Base-by-base conservation (phyloP, 2,113 vertebrate species). In the Dicaeum eximium region DNA sequence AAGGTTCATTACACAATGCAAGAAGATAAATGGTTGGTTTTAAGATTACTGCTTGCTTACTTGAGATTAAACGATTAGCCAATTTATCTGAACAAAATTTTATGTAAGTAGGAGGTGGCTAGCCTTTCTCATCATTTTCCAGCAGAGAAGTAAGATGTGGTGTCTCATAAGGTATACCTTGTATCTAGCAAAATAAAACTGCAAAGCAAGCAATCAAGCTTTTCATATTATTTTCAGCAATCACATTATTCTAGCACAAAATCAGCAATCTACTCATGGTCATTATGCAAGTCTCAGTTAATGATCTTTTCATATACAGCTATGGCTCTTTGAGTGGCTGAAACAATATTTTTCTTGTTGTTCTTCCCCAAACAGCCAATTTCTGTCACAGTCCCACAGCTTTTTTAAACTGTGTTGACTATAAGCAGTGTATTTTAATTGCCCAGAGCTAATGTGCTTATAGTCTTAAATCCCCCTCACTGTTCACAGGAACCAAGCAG, bases 371-470 rank as follows among this genome's bases (percentile, higher is more conserved):
- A 15, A 70, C 8, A 91, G 28, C 35, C 0, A 2, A 51, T 35
- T 89, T 31, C 30, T 85, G 87, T 60, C 74, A 84, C 44, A 86
- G 56, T 3, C 8, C 15, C 37, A 74, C 10, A 1, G 6, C 15
- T 66, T 88, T 90, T 86, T 62, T 2, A 58, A 88, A 71, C 51
- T 64, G n/a, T 4, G 4, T 65, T 67, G 61, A 57, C 27, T 84
- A 78, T 57, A 93, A 90, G 57, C 93, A 87, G 73, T 53, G 30
- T 75, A 75, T 91, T 88, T 89, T 72, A 95, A 97, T 94, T 96
- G 78, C 35, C 21, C 48, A 79, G 66, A 85, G 61, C 50, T 95
- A 88, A 96, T 53, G 47, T 42, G 54, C 71, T 94, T 93, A 82
- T 3, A 77, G 33, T 53, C 62, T 86, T 92, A 88, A 92, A 84